Evolutionary conservation across 2,797 vertebrate genomes (phyloP).

Genomic region (Anniella stebbinsi): DNA sequence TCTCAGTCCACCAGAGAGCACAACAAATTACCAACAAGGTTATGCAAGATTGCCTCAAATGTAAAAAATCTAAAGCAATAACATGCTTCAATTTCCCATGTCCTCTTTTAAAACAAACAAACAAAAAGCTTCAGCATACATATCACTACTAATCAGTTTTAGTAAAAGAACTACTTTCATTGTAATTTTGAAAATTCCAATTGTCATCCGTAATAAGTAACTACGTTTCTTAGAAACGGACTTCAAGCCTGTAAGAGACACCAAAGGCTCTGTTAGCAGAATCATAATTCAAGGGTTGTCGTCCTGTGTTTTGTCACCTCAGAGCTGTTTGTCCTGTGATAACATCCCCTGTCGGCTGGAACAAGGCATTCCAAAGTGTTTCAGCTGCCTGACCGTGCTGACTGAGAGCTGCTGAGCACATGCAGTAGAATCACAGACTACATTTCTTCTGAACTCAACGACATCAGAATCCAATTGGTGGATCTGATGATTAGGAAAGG

Average conservation of each 20-base stretch:
- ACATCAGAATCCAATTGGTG: too few relatives aligned
- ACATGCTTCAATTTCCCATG: rapidly evolving
- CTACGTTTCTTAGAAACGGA: background rate
- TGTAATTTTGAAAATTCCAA: background rate
- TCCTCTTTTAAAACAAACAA: too few relatives aligned
- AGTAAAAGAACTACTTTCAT: background rate
- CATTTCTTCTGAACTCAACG: background rate
- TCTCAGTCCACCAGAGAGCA: constrained; percentile 38
- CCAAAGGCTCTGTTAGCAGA: background rate
- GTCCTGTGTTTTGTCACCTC: background rate
- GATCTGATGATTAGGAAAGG: background rate
- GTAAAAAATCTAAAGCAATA: background rate
- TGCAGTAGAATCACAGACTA: too few relatives aligned
- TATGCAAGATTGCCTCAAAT: background rate
- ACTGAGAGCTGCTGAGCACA: background rate
- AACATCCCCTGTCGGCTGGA: background rate
- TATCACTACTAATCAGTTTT: background rate
- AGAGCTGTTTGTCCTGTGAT: background rate
- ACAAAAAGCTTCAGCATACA: background rate
- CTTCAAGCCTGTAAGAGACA: background rate
- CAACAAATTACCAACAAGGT: constrained; percentile 23
- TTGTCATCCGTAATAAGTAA: background rate
- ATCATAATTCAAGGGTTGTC: background rate
- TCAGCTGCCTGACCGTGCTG: too few relatives aligned
- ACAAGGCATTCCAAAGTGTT: background rate